Conservation (phyloP, 2,113 vertebrate species). For the Dicaeum eximium region DNA sequence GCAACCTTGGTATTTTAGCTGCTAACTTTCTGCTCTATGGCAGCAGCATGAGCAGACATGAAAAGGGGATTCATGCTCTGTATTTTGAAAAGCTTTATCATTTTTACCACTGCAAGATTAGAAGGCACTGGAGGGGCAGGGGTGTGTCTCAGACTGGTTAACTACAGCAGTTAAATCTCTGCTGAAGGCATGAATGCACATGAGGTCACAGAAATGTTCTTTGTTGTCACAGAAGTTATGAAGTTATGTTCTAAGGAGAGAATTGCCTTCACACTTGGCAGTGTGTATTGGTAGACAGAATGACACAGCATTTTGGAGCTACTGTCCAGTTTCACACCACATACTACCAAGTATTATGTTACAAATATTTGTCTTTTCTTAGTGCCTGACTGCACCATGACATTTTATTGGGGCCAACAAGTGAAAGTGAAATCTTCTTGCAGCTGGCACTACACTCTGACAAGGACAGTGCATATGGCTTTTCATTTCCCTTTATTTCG, state of each 20-base stretch:
- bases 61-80: neutral
- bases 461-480: neutral
- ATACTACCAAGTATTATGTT: neutral
- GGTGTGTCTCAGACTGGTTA: fast-evolving
- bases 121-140: neutral
- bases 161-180: neutral
- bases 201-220: neutral
- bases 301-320: neutral
- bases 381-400: neutral
- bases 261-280: neutral
- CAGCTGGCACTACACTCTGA: neutral
- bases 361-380: neutral
- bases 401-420: neutral
- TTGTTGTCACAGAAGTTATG: neutral
- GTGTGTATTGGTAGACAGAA: neutral
- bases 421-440: neutral
- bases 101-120: neutral
- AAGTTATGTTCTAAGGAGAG: neutral
- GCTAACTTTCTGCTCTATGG: neutral
- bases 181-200: neutral
- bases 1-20: neutral
- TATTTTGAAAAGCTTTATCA: neutral
- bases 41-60: neutral
- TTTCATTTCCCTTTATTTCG: neutral
- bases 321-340: neutral